Percentiles rank a stretch among this genome's conserved stretches.
Evolutionary conservation across 2,888 invertebrate genomes (phyloP).

Genomic region (Acanthopleura granulata): DNA sequence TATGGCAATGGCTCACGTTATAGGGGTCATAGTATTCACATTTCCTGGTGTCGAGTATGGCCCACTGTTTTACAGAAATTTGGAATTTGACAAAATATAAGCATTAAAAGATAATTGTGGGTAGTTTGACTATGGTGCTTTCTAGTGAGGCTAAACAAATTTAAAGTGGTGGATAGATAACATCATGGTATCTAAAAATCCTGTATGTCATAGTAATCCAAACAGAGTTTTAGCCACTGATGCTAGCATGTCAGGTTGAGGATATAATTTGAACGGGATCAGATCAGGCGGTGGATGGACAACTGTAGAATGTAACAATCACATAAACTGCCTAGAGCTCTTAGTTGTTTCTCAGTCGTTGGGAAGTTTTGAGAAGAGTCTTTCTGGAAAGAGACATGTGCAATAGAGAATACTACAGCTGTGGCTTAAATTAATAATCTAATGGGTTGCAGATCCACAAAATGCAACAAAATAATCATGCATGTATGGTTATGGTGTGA

Average conservation of each 20-base stretch:
- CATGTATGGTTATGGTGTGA: conserved; percentile 32
- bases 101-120: conserved; percentile 30
- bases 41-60: no score
- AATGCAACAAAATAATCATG: conserved; percentile 24
- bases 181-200: neutral
- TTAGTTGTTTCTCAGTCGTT: no score
- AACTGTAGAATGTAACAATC: conserved; percentile 20
- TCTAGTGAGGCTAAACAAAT: conserved; percentile 22
- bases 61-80: no score
- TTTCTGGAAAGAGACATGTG: neutral
- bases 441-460: no score
- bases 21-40: no score
- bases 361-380: conserved; percentile 12
- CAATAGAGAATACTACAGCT: conserved; percentile 30
- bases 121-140: conserved; percentile 25
- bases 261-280: conserved; percentile 17
- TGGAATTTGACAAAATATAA: no score
- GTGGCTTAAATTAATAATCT: conserved; percentile 26
- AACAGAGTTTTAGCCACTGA: conserved; percentile 22
- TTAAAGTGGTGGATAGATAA: conserved; percentile 33
- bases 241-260: conserved; percentile 28
- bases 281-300: conserved; percentile 26
- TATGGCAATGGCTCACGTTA: conserved; percentile 26
- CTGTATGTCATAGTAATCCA: neutral
- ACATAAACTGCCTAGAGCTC: conserved; percentile 30